Evolutionary conservation across 1,140 invertebrate genomes (phyloP).

Genomic region (Drosophila nigrodunni): DNA sequence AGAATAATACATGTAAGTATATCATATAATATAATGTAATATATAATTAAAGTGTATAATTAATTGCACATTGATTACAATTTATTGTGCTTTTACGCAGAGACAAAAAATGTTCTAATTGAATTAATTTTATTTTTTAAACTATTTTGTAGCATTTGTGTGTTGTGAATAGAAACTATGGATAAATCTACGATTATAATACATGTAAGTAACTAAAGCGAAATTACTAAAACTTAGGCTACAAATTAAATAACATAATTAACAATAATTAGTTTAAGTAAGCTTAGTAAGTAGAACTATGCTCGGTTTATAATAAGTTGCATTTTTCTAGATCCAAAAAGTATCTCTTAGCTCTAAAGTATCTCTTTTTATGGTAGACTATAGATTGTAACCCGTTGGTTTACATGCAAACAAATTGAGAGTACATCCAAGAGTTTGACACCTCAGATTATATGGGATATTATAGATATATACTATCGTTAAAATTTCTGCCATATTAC

Average conservation of each 20-base stretch:
- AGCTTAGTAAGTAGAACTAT: conserved; percentile 12
- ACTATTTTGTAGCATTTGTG: conserved; percentile 28
- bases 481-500: background rate
- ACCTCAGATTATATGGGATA: too few species aligned
- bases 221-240: conserved; percentile 45
- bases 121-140: conserved; percentile 23
- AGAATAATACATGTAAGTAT: conserved; percentile 40
- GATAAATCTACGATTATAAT: conserved; percentile 35
- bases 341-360: background rate
- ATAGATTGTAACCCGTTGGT: conserved; percentile 10
- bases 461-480: too few species aligned
- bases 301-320: background rate
- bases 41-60: conserved; percentile 28
- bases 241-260: conserved; percentile 62
- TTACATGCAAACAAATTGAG: conserved; percentile 27
- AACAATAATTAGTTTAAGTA: conserved; percentile 42
- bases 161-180: conserved; percentile 10
- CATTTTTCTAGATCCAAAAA: background rate
- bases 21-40: conserved; percentile 50
- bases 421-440: conserved; percentile 14
- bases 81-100: conserved; percentile 61
- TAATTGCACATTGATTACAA: conserved; percentile 23
- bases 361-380: background rate
- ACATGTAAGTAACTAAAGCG: conserved; percentile 39
- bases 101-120: conserved; percentile 30